Conservation (phyloP, 2,888 invertebrate species). For the Stenchaetothrips biformis region DNA sequence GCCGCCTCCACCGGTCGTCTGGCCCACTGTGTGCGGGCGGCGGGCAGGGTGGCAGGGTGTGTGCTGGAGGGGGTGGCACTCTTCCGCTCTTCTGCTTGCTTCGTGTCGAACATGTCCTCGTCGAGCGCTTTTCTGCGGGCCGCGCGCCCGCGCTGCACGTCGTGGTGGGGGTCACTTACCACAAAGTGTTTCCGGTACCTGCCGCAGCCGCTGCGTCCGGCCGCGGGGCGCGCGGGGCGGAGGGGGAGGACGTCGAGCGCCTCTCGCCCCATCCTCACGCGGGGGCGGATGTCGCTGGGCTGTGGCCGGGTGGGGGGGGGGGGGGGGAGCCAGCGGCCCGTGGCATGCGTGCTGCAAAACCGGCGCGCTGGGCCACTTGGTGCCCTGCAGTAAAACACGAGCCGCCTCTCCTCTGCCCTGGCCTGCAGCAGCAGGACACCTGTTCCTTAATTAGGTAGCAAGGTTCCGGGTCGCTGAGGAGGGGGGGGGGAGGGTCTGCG, state of each 20-base stretch:
- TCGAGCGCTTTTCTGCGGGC: not conserved
- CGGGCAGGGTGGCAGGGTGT: no score
- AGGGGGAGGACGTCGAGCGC: not conserved
- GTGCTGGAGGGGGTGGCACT: no score
- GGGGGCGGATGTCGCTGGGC: no score
- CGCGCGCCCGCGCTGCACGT: not conserved
- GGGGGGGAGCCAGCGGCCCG: not conserved
- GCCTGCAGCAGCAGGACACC: not conserved
- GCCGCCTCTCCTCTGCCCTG: not conserved
- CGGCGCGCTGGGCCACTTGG: not conserved
- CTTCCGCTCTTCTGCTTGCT: no score
- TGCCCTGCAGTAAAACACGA: not conserved
- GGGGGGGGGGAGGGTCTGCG: not conserved
- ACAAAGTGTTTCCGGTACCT: not conserved
- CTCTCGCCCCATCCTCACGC: no score
- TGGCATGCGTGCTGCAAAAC: no score
- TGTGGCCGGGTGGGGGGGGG: not conserved
- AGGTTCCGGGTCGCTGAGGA: not conserved
- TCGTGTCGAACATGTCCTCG: no score
- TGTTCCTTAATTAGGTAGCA: constrained; percentile 1
- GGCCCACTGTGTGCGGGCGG: no score
- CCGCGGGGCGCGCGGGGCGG: not conserved
- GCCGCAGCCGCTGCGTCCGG: not conserved
- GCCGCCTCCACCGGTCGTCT: no score
- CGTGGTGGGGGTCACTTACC: not conserved